phyloP scores from a whole-genome alignment of 2,797 vertebrate species.

The Distichodus sexfasciatus region DNA sequence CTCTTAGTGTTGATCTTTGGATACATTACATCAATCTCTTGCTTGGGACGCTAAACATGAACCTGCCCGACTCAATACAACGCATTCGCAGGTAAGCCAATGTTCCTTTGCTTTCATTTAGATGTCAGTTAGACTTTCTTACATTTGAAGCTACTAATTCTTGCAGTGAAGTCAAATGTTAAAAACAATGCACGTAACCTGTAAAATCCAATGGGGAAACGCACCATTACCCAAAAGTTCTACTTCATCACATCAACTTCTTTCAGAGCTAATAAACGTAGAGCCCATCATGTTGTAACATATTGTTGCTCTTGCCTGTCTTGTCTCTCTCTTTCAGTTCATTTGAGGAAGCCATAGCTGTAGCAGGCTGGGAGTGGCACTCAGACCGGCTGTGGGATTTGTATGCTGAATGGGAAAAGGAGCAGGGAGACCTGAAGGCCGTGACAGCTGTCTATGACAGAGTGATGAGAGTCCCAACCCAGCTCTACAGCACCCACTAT shows the following conservation, averaged over 20 bases:
- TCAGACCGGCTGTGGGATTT: conserved; percentile 87
- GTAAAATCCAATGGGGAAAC: no score
- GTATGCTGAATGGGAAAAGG: conserved; percentile 83
- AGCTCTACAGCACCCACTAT: conserved; percentile 83
- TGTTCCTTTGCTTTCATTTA: no score
- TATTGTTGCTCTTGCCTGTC: background rate
- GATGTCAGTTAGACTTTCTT: no score
- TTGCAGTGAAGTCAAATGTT: no score
- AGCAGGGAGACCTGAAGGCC: conserved; percentile 72
- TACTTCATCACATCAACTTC: no score
- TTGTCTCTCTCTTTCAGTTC: conserved; percentile 60
- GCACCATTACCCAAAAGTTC: no score
- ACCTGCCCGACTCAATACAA: conserved; percentile 70
- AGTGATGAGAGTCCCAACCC: conserved; percentile 78
- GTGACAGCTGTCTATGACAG: conserved; percentile 75
- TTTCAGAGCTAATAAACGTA: no score
- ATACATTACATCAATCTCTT: conserved; percentile 84
- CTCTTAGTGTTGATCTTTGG: conserved; percentile 85
- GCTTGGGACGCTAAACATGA: conserved; percentile 79
- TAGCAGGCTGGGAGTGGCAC: conserved; percentile 82
- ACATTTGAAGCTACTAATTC: no score
- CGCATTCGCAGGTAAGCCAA: conserved; percentile 74
- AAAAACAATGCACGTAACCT: no score
- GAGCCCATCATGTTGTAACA: no score
- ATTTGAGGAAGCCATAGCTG: conserved; percentile 75